These are phyloP conservation scores for Flexamia atlantica DNA, from an alignment of 2,888 invertebrate species.

Conservation along the genomic window DNA sequence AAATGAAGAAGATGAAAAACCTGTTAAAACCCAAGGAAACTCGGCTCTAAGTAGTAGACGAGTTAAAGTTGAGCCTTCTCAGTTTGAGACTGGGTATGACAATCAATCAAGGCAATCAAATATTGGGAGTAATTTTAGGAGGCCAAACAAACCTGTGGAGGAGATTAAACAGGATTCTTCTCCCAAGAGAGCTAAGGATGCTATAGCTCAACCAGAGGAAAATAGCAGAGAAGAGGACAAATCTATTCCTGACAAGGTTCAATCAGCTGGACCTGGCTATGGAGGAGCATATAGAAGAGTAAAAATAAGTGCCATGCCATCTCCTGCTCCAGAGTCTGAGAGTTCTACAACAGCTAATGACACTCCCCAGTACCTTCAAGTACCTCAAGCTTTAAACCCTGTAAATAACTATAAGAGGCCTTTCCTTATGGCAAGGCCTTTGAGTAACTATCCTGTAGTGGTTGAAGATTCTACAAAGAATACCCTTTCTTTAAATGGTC, in stretches of 20 bases:
- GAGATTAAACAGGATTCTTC: conserved; percentile 17
- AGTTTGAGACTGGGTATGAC: conserved; percentile 34
- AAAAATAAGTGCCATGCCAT: conserved; percentile 35
- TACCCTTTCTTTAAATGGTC: background rate
- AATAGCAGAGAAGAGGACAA: background rate
- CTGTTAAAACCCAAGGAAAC: background rate
- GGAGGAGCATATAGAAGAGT: conserved; percentile 40
- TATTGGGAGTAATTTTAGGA: conserved; percentile 50
- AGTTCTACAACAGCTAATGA: conserved; percentile 4
- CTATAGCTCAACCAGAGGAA: background rate
- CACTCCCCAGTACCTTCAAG: background rate
- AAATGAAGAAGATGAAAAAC: conserved; percentile 31
- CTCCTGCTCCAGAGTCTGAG: conserved; percentile 21
- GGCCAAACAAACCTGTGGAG: conserved; percentile 55
- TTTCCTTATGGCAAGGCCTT: conserved; percentile 15
- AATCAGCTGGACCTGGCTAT: conserved; percentile 1
- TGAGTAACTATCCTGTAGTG: conserved; percentile 32
- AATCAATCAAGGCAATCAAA: conserved; percentile 42
- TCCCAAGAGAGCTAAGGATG: background rate
- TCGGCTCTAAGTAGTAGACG: conserved; percentile 49
- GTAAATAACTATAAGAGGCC: conserved; percentile 39
- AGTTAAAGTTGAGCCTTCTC: conserved; percentile 44
- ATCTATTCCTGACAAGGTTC: conserved; percentile 1
- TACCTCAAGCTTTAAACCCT: background rate
- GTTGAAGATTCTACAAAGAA: conserved; percentile 45